Base-by-base conservation (phyloP, 2,888 invertebrate genomes). In the Cryptocephalus primarius region DNA sequence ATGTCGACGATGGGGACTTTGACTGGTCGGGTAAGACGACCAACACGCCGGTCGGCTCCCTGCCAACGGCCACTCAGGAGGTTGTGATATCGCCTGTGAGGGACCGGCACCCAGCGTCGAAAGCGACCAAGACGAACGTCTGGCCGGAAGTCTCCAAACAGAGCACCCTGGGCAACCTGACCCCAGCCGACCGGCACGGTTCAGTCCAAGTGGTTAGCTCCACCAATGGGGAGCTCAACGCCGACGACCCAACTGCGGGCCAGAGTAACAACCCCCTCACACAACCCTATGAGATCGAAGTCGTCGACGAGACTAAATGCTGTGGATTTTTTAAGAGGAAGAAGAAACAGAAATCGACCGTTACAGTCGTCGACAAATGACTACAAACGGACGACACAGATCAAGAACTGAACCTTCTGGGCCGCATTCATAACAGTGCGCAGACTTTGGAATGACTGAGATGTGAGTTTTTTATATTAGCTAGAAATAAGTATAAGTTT, bases 291-390 rank as follows among this genome's bases (percentile, higher is more conserved):
- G 95, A 95, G 75, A 88, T 92, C 55, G 95, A 95, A 73, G 85
- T 92, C 67, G 86, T 91, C 64, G 94, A 95, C 75, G 95, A 96
- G 81, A 95, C 93, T 78, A 94, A 92, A 92, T 95, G 95, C 81
- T 96, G 96, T 77, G 96, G 94, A 77, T 96, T 95, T 83, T 92
- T 93, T 82, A 92, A 93, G 76, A 86, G 93, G 74, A 94, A 93
- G 88, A 94, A 94, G 89, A 95, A 95, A 86, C 93, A 94, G 84
- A 68, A 66, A 46, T 64, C 66, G 49, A 64, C 69, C 6, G 22
- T 22, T 2, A 22, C 22, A 4, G 22, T 22, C 3, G 22, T 22
- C 54, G 66, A 67, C 53, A 71, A 71, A 69, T 70, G 71, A 70
- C 70, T 70, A 67, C 70, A 70, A 62, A 69, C 68, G 60, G 69